Conservation (phyloP, 2,797 vertebrate genomes). For the Lagocephalus sceleratus region DNA sequence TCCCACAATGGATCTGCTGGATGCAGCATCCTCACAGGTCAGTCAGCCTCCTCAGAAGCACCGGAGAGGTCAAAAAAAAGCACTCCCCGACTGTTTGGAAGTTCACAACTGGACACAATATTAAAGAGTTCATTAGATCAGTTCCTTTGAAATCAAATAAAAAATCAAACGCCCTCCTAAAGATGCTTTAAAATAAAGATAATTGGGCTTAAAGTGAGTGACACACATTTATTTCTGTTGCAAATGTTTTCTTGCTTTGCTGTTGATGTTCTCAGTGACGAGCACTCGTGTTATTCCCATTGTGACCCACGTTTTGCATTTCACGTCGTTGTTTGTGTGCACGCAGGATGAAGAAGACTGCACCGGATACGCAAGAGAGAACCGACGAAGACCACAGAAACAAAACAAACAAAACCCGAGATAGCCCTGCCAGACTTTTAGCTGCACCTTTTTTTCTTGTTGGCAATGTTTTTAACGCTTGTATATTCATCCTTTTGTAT, state of each 20-base stretch:
- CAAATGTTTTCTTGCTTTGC: no score
- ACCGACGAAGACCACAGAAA: conserved; percentile 24
- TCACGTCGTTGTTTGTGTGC: conserved; percentile 31
- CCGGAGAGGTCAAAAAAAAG: conserved; percentile 14
- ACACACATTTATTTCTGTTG: no score
- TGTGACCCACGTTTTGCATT: background rate
- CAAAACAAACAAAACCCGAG: conserved; percentile 21
- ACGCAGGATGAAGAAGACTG: conserved; percentile 58
- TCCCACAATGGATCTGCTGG: conserved; percentile 71
- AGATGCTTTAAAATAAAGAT: no score
- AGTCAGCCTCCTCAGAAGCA: conserved; percentile 42
- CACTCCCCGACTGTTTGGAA: conserved; percentile 25
- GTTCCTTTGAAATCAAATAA: conserved; percentile 51
- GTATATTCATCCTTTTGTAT: background rate
- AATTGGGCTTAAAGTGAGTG: no score
- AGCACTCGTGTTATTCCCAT: background rate
- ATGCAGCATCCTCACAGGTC: conserved; percentile 78
- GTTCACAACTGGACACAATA: conserved; percentile 50
- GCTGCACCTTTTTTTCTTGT: background rate
- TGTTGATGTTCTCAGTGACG: no score
- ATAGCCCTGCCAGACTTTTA: conserved; percentile 1
- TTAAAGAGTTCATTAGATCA: conserved; percentile 47
- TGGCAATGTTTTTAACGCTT: background rate
- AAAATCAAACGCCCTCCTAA: conserved; percentile 1
- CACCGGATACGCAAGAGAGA: conserved; percentile 26